phyloP scores from a whole-genome alignment of 2,797 vertebrate genomes.

The Moxostoma hubbsi region DNA sequence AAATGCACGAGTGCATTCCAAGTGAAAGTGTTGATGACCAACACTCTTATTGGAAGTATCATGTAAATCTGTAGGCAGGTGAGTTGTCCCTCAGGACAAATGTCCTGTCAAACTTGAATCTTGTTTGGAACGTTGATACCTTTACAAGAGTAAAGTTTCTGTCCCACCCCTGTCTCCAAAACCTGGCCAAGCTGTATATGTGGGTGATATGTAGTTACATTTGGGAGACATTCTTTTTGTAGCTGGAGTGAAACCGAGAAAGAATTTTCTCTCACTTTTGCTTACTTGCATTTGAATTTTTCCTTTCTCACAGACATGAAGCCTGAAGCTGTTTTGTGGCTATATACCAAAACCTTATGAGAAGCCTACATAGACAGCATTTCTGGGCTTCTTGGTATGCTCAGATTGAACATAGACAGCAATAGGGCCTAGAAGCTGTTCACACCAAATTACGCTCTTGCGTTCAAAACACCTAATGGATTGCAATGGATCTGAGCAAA shows the following conservation, averaged over 20 bases:
- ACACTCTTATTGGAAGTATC: not conserved
- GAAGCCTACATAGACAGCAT: too few relatives aligned
- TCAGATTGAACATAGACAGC: too few relatives aligned
- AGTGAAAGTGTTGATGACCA: not conserved
- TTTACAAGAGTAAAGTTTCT: conserved; percentile 4
- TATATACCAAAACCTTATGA: not conserved
- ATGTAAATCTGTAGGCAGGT: conserved; percentile 11
- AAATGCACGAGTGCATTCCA: not conserved
- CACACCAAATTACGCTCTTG: too few relatives aligned
- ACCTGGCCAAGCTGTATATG: not conserved
- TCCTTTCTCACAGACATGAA: conserved; percentile 1
- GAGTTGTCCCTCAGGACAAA: conserved; percentile 11
- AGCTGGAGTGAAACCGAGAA: not conserved
- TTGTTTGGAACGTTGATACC: conserved; percentile 17
- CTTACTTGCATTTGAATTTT: not conserved
- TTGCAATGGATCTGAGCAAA: too few relatives aligned
- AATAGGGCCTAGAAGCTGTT: too few relatives aligned
- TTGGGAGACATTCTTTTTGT: not conserved
- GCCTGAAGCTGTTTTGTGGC: not conserved
- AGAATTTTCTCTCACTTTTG: not conserved
- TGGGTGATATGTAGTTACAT: conserved; percentile 1
- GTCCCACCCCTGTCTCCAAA: not conserved
- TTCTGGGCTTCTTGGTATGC: too few relatives aligned
- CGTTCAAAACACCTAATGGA: too few relatives aligned
- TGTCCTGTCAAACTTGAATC: conserved; percentile 3